Percentiles rank a stretch among this genome's conserved stretches.
Conservation (phyloP, 2,113 vertebrate genomes). For the Pantherophis guttatus region DNA sequence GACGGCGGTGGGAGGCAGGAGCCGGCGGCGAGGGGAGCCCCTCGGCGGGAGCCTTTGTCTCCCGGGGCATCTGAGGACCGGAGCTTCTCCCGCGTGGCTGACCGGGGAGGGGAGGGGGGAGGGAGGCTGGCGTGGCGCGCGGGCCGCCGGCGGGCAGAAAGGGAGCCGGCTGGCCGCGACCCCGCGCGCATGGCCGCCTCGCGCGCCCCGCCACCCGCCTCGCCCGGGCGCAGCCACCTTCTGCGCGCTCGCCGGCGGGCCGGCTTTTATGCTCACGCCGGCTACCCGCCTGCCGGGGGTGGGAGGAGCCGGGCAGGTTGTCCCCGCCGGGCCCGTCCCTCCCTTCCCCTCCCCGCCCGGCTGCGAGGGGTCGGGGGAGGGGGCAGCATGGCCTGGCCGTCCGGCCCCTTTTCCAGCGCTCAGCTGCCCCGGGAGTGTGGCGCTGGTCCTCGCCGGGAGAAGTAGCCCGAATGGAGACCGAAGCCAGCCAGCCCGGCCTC, state of each 20-base stretch:
- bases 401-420: conserved; percentile 66
- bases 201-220: background rate
- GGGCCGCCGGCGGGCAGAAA: background rate
- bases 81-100: background rate
- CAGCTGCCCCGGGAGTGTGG: conserved; percentile 64
- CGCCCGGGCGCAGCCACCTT: background rate
- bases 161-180: background rate
- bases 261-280: conserved; percentile 50
- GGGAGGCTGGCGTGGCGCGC: background rate
- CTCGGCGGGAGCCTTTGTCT: background rate
- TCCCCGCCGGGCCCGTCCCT: conserved; percentile 67
- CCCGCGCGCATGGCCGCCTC: background rate
- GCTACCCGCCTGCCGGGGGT: conserved; percentile 48
- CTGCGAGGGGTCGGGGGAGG: conserved; percentile 76
- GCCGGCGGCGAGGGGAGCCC: background rate
- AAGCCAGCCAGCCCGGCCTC: conserved; percentile 92
- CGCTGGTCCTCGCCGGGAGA: conserved; percentile 54
- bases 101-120: no score
- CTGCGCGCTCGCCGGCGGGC: conserved; percentile 20
- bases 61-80: background rate
- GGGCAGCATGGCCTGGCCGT: conserved; percentile 77
- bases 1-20: background rate
- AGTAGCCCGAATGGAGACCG: conserved; percentile 87
- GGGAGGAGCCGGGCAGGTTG: conserved; percentile 67
- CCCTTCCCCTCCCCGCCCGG: conserved; percentile 72